phyloP scores from a whole-genome alignment of 2,797 vertebrate genomes.

The Adrianichthys oophorus region DNA sequence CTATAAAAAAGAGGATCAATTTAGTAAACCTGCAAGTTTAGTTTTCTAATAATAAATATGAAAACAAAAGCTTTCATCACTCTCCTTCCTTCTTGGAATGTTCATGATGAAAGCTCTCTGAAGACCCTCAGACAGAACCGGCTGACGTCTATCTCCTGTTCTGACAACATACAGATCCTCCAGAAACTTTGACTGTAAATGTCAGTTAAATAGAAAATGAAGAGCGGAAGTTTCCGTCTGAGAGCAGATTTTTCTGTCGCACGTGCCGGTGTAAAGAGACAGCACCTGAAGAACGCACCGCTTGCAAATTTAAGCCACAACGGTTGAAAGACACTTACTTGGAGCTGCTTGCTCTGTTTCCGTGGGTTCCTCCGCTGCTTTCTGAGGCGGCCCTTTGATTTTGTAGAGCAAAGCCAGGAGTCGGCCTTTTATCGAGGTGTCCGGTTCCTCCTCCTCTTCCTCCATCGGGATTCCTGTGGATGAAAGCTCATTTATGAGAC shows the following conservation, averaged over 20 bases:
- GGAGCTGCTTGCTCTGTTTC: conserved; percentile 86
- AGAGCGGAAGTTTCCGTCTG: background rate
- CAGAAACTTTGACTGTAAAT: conserved; percentile 22
- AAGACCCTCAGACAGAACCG: too few relatives aligned
- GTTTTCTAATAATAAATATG: too few relatives aligned
- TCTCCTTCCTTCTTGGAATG: too few relatives aligned
- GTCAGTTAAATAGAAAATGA: background rate
- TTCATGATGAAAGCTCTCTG: too few relatives aligned
- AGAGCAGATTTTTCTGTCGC: background rate
- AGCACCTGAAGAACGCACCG: background rate
- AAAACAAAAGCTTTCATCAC: too few relatives aligned
- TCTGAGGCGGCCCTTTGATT: conserved; percentile 90
- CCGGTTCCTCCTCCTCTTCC: conserved; percentile 89
- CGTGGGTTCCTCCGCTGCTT: conserved; percentile 81
- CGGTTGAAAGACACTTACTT: conserved; percentile 77
- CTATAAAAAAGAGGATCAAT: too few relatives aligned
- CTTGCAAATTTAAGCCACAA: background rate
- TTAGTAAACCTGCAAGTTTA: too few relatives aligned
- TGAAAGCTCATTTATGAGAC: background rate
- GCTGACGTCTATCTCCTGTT: too few relatives aligned
- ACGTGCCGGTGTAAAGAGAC: too few relatives aligned
- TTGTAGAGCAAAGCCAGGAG: conserved; percentile 89
- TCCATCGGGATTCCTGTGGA: conserved; percentile 91
- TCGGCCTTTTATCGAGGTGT: conserved; percentile 90
- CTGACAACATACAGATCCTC: conserved; percentile 13